phyloP scores from a whole-genome alignment of 2,113 vertebrate species.

The Serinus canaria region DNA sequence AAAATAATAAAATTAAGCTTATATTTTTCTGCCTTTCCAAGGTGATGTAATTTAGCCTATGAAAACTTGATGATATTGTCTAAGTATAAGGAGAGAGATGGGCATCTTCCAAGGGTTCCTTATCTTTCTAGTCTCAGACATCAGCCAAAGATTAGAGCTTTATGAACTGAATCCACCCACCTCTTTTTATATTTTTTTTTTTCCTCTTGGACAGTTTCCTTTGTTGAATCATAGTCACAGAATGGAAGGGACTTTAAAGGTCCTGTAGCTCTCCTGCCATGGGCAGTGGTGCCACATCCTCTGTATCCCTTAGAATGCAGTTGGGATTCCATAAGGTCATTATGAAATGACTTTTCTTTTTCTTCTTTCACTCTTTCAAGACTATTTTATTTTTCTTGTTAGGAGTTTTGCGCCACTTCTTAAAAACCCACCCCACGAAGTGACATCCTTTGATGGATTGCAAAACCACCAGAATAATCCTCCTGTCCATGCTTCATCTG shows the following conservation, averaged over 20 bases:
- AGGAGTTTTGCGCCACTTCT: accelerated
- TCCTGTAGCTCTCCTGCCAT: not conserved
- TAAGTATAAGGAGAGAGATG: not conserved
- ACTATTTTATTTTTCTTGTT: not conserved
- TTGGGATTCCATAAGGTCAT: not conserved
- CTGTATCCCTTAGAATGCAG: accelerated
- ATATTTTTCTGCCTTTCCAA: not conserved
- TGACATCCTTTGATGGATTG: not conserved
- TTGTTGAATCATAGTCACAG: not conserved
- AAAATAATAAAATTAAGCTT: not conserved
- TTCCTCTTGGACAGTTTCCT: not conserved
- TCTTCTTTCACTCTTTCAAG: not conserved
- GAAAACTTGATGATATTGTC: not conserved
- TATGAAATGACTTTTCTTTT: not conserved
- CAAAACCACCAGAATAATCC: not conserved
- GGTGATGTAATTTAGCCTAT: not conserved
- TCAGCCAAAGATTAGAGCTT: not conserved
- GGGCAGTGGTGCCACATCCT: not conserved
- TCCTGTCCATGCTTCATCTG: not conserved
- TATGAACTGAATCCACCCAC: accelerated
- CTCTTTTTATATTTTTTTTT: no score
- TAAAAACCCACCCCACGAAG: not conserved
- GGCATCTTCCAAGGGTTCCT: not conserved
- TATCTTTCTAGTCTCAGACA: not conserved
- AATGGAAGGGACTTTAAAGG: not conserved